These are phyloP conservation scores for Xiphydria camelus DNA, from an alignment of 2,888 invertebrate species.

Conservation along the genomic window DNA sequence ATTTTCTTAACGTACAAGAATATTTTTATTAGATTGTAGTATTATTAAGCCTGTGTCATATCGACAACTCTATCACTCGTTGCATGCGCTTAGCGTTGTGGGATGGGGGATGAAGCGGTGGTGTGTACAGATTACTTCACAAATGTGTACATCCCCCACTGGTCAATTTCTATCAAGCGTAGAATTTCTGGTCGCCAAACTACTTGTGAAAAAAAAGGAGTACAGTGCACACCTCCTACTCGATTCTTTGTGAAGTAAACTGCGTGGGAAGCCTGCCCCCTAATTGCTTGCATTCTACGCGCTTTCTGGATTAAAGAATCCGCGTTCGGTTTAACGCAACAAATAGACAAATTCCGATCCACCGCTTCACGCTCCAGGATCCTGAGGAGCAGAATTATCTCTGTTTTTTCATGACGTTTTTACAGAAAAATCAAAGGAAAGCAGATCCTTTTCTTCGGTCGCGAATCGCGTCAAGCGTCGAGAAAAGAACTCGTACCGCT, in stretches of 20 bases:
- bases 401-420: no score
- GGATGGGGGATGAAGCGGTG: conserved; percentile 23
- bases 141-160: neutral
- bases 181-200: conserved; percentile 17
- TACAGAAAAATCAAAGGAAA: no score
- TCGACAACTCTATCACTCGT: conserved; percentile 33
- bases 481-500: no score
- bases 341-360: no score
- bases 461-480: no score
- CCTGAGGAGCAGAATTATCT: no score
- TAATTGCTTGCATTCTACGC: conserved; percentile 23
- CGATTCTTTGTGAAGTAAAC: conserved; percentile 29
- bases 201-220: conserved; percentile 16
- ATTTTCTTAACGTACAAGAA: conserved; percentile 2
- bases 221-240: conserved; percentile 16
- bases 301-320: no score
- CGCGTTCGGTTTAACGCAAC: no score
- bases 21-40: conserved; percentile 1
- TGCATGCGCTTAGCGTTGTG: conserved; percentile 38
- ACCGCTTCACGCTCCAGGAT: no score
- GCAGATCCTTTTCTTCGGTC: no score
- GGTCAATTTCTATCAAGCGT: conserved; percentile 17
- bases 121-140: conserved; percentile 15
- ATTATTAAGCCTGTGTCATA: conserved; percentile 7
- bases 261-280: conserved; percentile 26